Base-by-base conservation (phyloP, 2,113 vertebrate genomes). In the Paramisgurnus dabryanus region DNA sequence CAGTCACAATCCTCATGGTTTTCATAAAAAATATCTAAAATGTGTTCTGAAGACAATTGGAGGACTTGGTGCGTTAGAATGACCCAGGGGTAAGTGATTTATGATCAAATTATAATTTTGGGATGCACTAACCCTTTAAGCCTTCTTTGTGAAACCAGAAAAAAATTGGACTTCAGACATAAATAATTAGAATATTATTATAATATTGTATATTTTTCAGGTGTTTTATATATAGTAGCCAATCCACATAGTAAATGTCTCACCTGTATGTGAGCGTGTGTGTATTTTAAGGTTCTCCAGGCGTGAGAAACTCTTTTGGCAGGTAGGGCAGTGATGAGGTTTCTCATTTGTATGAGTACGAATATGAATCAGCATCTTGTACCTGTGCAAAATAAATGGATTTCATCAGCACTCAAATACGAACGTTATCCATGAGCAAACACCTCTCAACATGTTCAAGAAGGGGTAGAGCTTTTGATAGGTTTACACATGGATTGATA, bases 291-390 rank as follows among this genome's bases (percentile, higher is more conserved):
- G 95, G 89, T 99, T 99, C 87, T 99, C 97, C 84, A 99, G 91
- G n/a, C 97, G 95, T 5, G 97, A 99, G 90, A 99, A 99, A 87
- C 97, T 99, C 89, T 99, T 99, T 90, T 93, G 96, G 84, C 97
- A 99, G 86, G 95, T 98, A 41, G 96, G 95, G 82, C 97, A 99
- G 78, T 95, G 95, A 82, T 98, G 97, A 0, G 97, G 97, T 89
- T 98, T 98, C 93, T 99, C 97, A 0, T 99, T 99, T 83, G 97
- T 99, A 88, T 99, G 97, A 0, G 97, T 99, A 57, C 97, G 95
- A 83, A 99, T 98, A 87, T 99, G 97, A 87, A 99, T 99, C 85
- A 99, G 89, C 97, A 99, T 99, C 93, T 99, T 99, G 89, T 99
- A 99, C 92, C 97, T 98, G 84, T 3, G 17, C 40, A 1, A 71